Base-by-base conservation (phyloP, 2,113 vertebrate genomes). In the Oriolus oriolus region DNA sequence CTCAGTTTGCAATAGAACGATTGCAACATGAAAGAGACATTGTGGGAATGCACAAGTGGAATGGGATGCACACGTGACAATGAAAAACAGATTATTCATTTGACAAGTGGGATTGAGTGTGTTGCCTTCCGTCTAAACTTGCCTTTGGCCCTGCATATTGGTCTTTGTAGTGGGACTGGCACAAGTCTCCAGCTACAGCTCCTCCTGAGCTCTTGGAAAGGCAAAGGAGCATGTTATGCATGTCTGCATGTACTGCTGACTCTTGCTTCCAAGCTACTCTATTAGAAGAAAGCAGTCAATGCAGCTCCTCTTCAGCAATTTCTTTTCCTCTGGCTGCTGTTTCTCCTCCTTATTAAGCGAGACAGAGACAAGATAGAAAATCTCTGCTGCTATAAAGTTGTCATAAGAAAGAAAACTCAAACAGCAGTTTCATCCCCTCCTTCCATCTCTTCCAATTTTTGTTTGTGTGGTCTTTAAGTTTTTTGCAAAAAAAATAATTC, bases 401-500 rank as follows among this genome's bases (percentile, higher is more conserved):
- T 42, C 5, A 18, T 10, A 5, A 89, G 23, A 63, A 85, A 63
- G 49, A 68, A 73, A 92, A 63, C 11, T 86, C 56, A n/a, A 54
- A 45, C 12, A 68, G 22, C 23, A 75, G 4, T 84, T 87, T 75
- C 52, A 66, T 44, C 4, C 6, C 1, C 42, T 91, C 41, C 20
- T 87, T 76, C 81, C 8, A n/a, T 22, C 7, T 11, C 20, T 64
- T 65, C 9, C 24, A 70, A 24, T 45, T 84, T 87, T 84, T 79
- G 11, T 77, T 83, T 49, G 8, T 30, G 24, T 20, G 5, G 9
- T 26, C 13, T 95, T 89, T 26, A 42, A 31, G 5, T 11, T 49
- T 93, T 88, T 76, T 86, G 24, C 91, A 88, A 94, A 56, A 79
- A 93, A 91, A 77, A 5, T n/a, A 84, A 65, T 93, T 87, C 14